A percentile compares a stretch with the other conserved stretches of the same genome.
Evolutionary conservation across 2,888 invertebrate species (phyloP).

Genomic region (Plebejus melissa): DNA sequence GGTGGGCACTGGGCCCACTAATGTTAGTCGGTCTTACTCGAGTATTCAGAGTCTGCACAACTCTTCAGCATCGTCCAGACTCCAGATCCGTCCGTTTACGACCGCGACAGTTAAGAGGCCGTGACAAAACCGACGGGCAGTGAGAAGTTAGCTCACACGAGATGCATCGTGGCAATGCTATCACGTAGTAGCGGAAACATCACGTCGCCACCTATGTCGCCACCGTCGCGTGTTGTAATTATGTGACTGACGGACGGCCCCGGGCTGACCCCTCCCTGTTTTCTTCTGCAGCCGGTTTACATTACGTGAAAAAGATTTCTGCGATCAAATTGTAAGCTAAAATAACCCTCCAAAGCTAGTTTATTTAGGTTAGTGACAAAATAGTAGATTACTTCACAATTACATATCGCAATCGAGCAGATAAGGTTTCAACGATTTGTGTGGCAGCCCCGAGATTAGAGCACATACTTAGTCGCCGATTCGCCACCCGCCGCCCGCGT

Average conservation of each 20-base stretch:
- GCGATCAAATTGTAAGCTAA: too few relatives aligned
- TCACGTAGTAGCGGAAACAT: slow-evolving; percentile 5
- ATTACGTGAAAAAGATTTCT: not conserved
- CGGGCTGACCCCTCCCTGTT: too few relatives aligned
- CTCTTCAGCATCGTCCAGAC: too few relatives aligned
- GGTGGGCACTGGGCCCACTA: too few relatives aligned
- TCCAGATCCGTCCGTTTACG: too few relatives aligned
- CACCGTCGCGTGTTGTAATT: too few relatives aligned
- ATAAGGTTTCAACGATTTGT: not conserved
- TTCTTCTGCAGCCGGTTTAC: not conserved
- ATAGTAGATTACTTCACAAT: not conserved
- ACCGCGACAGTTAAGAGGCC: too few relatives aligned
- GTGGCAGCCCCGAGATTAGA: not conserved
- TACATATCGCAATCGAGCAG: not conserved
- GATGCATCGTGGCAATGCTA: not conserved
- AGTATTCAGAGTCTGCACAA: too few relatives aligned
- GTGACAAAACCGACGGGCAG: too few relatives aligned
- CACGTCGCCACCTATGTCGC: not conserved
- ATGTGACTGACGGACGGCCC: too few relatives aligned
- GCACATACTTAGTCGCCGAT: not conserved
- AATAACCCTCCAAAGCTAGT: not conserved
- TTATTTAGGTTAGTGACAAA: not conserved
- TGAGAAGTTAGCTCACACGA: not conserved
- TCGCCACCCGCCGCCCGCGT: not conserved
- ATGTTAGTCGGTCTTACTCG: too few relatives aligned